A percentile compares a stretch with the other conserved stretches of the same genome.
Conservation (phyloP, 2,797 vertebrate species). For the Chromobotia macracanthus region DNA sequence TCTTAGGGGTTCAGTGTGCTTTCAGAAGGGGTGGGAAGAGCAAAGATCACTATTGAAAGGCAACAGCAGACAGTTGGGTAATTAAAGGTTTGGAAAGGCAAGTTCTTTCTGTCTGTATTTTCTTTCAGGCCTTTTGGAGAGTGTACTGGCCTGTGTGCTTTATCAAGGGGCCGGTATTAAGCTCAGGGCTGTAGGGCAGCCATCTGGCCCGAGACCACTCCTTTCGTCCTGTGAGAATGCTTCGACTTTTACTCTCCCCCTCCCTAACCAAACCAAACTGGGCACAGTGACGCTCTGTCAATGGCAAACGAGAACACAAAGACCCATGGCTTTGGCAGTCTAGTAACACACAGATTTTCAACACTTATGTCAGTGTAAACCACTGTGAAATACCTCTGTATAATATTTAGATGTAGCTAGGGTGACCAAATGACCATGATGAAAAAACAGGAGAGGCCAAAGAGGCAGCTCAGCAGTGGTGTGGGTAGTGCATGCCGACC, state of each 20-base stretch:
- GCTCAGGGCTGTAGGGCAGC: slow-evolving; percentile 67
- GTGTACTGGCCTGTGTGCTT: slow-evolving; percentile 73
- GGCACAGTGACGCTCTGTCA: slow-evolving; percentile 14
- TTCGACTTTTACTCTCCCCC: slow-evolving; percentile 53
- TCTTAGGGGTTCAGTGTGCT: slow-evolving; percentile 47
- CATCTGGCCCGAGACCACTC: slow-evolving; percentile 70
- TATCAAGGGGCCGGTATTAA: slow-evolving; percentile 68
- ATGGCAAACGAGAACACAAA: slow-evolving; percentile 13
- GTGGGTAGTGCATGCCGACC: not conserved
- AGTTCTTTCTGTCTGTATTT: slow-evolving; percentile 61
- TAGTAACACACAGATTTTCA: slow-evolving; percentile 3
- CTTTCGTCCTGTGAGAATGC: slow-evolving; percentile 56
- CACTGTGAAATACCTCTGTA: slow-evolving; percentile 5
- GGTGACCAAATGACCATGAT: not conserved
- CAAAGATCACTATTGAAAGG: slow-evolving; percentile 70
- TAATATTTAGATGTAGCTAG: slow-evolving; percentile 8
- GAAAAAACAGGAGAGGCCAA: not conserved
- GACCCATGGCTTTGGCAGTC: slow-evolving; percentile 1
- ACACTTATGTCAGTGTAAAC: slow-evolving; percentile 26
- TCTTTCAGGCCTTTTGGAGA: slow-evolving; percentile 63
- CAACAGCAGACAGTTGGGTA: slow-evolving; percentile 69
- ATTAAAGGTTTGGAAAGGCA: slow-evolving; percentile 77
- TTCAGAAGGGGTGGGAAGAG: slow-evolving; percentile 46
- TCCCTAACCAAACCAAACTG: slow-evolving; percentile 19
- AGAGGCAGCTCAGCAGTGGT: not conserved